These are phyloP conservation scores for Platycercus adscitus DNA, from an alignment of 2,113 vertebrate genomes.

Conservation along the genomic window DNA sequence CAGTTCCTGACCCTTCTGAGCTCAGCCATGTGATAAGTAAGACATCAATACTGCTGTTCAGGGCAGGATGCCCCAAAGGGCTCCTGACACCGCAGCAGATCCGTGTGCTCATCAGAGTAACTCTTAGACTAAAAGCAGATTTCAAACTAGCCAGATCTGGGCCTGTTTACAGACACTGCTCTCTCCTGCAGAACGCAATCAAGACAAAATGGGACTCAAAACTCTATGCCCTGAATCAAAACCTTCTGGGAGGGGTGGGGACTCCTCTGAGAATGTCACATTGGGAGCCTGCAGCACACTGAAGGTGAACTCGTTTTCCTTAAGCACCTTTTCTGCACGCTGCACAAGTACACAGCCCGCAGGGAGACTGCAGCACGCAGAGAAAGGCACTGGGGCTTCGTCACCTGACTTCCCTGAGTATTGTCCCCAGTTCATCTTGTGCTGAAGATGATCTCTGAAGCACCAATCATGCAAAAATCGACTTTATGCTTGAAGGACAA, in stretches of 20 bases:
- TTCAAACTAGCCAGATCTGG: neutral
- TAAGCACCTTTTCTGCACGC: neutral
- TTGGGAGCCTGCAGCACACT: neutral
- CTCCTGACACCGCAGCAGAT: neutral
- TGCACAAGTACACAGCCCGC: neutral
- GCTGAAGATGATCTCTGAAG: neutral
- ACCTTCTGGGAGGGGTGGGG: neutral
- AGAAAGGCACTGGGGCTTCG: neutral
- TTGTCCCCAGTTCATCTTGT: neutral
- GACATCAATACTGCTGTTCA: neutral
- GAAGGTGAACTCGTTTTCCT: fast-evolving
- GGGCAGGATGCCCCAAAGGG: neutral
- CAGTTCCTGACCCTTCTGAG: neutral
- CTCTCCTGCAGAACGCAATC: neutral
- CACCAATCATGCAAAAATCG: constrained; percentile 54
- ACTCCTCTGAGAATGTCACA: neutral
- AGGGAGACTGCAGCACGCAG: neutral
- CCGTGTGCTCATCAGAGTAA: neutral
- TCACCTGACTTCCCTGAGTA: neutral
- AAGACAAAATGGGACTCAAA: neutral
- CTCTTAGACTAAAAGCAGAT: neutral
- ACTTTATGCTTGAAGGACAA: constrained; percentile 75
- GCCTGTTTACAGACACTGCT: neutral
- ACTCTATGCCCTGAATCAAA: neutral
- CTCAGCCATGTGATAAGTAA: neutral